These are phyloP conservation scores for Sylvilagus bachmani DNA, from an alignment of 2,113 vertebrate genomes.

Conservation along the genomic window DNA sequence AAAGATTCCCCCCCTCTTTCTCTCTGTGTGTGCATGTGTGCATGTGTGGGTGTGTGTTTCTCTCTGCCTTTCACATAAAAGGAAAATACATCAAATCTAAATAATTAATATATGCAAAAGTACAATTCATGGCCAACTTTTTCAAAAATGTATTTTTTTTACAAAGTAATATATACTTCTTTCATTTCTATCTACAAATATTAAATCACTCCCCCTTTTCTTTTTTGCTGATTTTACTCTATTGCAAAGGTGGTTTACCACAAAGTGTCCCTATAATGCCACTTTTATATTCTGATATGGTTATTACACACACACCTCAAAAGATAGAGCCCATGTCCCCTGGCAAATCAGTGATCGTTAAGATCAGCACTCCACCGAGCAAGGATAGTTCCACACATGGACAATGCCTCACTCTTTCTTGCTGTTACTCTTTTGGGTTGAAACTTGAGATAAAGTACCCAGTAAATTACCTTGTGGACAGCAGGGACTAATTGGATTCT, in stretches of 20 bases:
- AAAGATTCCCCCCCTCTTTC: too few species aligned
- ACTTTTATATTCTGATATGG: background rate
- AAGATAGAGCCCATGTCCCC: background rate
- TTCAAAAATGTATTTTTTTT: constrained; percentile 28
- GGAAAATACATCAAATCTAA: too few species aligned
- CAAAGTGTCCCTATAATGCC: background rate
- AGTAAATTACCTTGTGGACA: background rate
- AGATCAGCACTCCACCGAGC: background rate
- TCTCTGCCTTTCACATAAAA: too few species aligned
- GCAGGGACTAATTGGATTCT: background rate
- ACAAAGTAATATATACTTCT: constrained; percentile 37
- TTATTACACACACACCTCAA: constrained; percentile 40
- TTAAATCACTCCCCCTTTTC: background rate
- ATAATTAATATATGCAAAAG: constrained; percentile 23
- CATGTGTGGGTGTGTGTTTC: too few species aligned
- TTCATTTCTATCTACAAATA: constrained; percentile 19
- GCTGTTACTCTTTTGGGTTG: background rate
- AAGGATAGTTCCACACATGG: background rate
- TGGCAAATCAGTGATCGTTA: background rate
- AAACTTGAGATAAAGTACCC: background rate
- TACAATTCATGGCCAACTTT: background rate
- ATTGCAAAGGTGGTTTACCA: constrained; percentile 13
- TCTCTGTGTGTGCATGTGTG: too few species aligned
- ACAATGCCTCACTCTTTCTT: constrained; percentile 4
- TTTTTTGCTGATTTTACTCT: constrained; percentile 32